Evolutionary conservation across 2,888 invertebrate genomes (phyloP), one percentile per base, ranked within the genome.

Genomic region (Dynastes grantii): DNA sequence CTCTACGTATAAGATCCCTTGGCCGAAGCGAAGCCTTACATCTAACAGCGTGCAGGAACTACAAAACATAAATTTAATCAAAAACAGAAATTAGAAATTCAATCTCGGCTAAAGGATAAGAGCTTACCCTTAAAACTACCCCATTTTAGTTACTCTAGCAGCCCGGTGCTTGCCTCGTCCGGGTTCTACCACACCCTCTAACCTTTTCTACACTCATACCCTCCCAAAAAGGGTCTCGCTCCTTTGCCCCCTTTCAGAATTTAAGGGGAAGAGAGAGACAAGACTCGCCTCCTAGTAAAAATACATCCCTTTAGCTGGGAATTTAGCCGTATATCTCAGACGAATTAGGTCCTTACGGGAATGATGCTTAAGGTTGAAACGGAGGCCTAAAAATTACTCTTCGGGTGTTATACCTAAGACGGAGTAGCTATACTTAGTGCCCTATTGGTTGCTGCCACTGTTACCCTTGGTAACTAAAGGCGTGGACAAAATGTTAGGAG

Each of bases 41-140:
- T 65, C 29, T 16, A 16, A 27, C 68, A 49, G 37, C 63, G 76
- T 68, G 37, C 78, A 64, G 77, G 80, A 81, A 81, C 81, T 81
- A 80, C 79, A 81, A 45, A 80, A 81, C 83, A 83, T 82, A 88
- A 88, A 88, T 88, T 88, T 88, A 88, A 88, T 88, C 88, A 88
- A 88, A 88, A 88, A 88, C 88, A 88, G 88, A 88, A 87, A 88
- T 88, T 88, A 88, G 88, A 88, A 88, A 88, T 88, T 88, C 88
- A 88, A 88, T 88, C 88, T 88, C 87, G 85, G 87, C 87, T 87
- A 87, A 88, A 87, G 87, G 87, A 88, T 87, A 87, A 88, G 87
- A 86, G 86, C 84, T 84, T 81, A 84, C 84, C 85, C 86, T 86
- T 86, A 85, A 87, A 86, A 86, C 85, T 85, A 85, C 84, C 82